These are phyloP conservation scores for Sebastes steindachneri DNA, from an alignment of 2,797 vertebrate species.

Conservation along the genomic window DNA sequence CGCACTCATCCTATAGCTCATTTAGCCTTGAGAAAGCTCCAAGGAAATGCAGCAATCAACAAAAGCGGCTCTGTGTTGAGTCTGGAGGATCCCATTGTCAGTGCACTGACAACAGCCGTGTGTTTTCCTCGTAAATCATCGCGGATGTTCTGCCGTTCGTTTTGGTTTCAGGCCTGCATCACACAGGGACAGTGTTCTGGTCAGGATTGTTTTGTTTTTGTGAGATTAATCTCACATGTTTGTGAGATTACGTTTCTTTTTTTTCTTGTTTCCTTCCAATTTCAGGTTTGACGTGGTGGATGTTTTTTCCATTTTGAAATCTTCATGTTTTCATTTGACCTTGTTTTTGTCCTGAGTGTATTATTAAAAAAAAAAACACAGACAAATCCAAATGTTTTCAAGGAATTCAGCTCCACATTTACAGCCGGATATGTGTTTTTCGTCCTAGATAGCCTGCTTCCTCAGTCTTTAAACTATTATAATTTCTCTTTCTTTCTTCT, in stretches of 20 bases:
- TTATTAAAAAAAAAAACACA: neutral
- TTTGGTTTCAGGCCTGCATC: neutral
- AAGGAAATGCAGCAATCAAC: constrained; percentile 64
- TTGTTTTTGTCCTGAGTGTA: neutral
- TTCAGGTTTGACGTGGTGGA: neutral
- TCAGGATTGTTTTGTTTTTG: neutral
- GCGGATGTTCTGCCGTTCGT: neutral
- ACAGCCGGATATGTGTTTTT: neutral
- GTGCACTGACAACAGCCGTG: constrained; percentile 17
- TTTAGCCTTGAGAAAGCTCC: constrained; percentile 61
- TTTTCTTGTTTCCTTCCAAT: neutral
- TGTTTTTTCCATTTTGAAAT: neutral
- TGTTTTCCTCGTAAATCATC: constrained; percentile 34
- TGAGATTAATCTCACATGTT: constrained; percentile 21
- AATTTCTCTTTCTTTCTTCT: neutral
- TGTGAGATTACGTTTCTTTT: neutral
- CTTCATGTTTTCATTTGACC: neutral
- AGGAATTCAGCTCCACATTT: neutral
- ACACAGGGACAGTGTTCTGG: neutral
- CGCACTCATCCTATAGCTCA: constrained; percentile 60
- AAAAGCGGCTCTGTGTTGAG: constrained; percentile 22
- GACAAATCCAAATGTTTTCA: neutral
- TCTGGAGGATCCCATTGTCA: constrained; percentile 27
- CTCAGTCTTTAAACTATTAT: neutral
- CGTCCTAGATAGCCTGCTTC: neutral